A percentile compares a stretch with the other conserved stretches of the same genome.
Conservation (phyloP, 1,140 invertebrate genomes). For the Heterodera carotae region DNA sequence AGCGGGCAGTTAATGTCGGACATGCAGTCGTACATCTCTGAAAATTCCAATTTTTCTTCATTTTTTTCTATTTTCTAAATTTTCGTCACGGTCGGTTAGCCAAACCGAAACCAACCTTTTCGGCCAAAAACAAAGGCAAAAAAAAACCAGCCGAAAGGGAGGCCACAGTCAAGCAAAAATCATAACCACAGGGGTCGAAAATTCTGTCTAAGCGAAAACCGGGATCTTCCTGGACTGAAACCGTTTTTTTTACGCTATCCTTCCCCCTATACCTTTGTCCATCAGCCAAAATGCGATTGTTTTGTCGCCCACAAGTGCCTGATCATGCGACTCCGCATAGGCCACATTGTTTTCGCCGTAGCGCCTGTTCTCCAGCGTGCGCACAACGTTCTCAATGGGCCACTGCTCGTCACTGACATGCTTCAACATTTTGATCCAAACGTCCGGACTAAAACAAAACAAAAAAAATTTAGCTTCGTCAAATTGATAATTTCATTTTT, state of each 20-base stretch:
- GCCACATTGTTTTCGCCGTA: constrained; percentile 88
- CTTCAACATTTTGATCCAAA: constrained; percentile 87
- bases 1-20: constrained; percentile 67
- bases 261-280: constrained; percentile 90
- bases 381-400: constrained; percentile 86
- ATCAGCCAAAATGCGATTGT: constrained; percentile 99
- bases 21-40: constrained; percentile 66
- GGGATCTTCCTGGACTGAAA: no score
- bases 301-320: constrained; percentile 96
- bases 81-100: no score
- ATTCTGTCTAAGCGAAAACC: no score
- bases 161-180: no score
- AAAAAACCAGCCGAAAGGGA: no score
- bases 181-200: no score
- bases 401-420: constrained; percentile 85
- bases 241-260: no score
- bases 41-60: no score
- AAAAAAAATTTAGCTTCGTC: neutral
- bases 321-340: constrained; percentile 96
- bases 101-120: constrained; percentile 27
- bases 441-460: constrained; percentile 65
- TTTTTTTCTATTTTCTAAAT: no score
- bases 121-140: neutral
- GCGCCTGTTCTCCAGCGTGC: constrained; percentile 89
- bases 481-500: neutral